Base-by-base conservation (phyloP, 2,888 invertebrate species). In the Thecocarcelia acutangulata region DNA sequence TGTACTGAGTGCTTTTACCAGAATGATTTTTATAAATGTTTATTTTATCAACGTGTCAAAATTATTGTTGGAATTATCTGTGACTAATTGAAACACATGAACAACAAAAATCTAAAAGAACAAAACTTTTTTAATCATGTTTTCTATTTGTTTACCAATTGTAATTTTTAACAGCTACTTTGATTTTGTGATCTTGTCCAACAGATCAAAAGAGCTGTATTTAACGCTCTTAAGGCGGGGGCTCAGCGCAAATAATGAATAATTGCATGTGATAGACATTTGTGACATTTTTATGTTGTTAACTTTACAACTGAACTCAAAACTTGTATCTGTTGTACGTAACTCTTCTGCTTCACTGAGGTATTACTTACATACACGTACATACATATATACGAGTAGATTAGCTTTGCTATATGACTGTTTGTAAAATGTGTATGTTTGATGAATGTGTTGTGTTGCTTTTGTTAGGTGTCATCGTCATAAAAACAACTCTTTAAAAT, bases 271-370 rank as follows among this genome's bases (percentile, higher is more conserved):
- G 75, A 46, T 46, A 19, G 75, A 68, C 61, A 69, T 11, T 54
- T 69, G 46, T 54, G 61, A 69, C 50, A 73, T 44, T 56, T 33
- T 42, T 40, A 66, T 24, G 42, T 21, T 11, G 42, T 66, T 66
- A 40, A 17, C 37, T 28, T 42, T 74, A 46, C 56, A 58, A 61
- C 40, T 33, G 15, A 66, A 15, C 40, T 40, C 19, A 21, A 50
- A 68, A 56, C 56, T 40, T 61, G 63, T 69, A 37, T n/a, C 19
- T 48, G 52, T 69, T 64, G 3, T 3, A 3, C 6, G 66, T 58
- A 56, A 11, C 24, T 50, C 58, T 70, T 75, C 37, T 61, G 52
- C 63, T 59, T n/a, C 59, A 28, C 59, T 54, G 69, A 52, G 54
- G 44, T 28, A 54, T 54, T 69, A 54, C 68, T 17, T 21, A 68